phyloP scores from a whole-genome alignment of 2,888 invertebrate genomes.

The Drosophila quinaria region DNA sequence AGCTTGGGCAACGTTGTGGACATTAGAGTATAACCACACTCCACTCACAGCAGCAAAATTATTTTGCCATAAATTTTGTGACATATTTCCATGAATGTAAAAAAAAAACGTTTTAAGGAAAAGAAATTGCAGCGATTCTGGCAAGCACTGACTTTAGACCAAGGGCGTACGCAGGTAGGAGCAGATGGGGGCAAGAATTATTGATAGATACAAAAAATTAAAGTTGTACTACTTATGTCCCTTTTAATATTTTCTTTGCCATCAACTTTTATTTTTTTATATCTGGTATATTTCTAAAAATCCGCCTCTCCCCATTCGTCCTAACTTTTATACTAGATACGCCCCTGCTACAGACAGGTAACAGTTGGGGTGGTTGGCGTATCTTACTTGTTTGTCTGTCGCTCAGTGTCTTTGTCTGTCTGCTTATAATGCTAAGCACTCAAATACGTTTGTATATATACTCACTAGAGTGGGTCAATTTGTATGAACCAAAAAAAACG shows the following conservation, averaged over 20 bases:
- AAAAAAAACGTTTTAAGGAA: conserved; percentile 29
- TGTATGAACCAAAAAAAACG: no score
- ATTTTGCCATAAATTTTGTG: conserved; percentile 82
- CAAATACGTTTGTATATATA: conserved; percentile 3
- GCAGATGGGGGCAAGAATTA: no score
- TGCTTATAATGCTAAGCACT: conserved; percentile 21
- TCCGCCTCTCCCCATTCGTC: no score
- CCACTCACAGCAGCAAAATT: conserved; percentile 60
- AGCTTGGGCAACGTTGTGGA: conserved; percentile 29
- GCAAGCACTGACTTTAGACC: conserved; percentile 28
- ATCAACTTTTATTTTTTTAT: no score
- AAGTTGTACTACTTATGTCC: no score
- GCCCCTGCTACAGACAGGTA: conserved; percentile 64
- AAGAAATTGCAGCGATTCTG: conserved; percentile 35
- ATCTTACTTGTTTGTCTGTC: conserved; percentile 28
- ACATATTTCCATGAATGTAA: conserved; percentile 77
- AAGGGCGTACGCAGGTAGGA: no score
- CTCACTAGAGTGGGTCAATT: no score
- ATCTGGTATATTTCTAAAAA: no score
- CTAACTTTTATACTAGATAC: no score
- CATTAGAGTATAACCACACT: conserved; percentile 50
- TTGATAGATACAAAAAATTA: no score
- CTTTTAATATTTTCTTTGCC: no score
- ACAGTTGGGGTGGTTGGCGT: conserved; percentile 61
- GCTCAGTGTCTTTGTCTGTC: conserved; percentile 25